These are phyloP conservation scores for Temnothorax ravouxi DNA, from an alignment of 2,888 invertebrate genomes.

Conservation along the genomic window DNA sequence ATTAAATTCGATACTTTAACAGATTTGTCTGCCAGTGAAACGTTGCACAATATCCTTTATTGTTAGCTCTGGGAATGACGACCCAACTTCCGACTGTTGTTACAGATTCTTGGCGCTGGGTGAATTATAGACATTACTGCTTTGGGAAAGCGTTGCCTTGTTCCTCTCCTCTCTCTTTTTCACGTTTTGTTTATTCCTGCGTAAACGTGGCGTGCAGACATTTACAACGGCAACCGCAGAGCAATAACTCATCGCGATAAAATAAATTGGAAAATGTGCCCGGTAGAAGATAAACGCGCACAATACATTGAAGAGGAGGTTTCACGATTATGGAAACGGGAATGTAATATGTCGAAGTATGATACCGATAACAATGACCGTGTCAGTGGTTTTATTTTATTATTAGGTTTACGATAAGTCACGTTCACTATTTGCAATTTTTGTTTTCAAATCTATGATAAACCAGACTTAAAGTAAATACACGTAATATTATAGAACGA, in stretches of 20 bases:
- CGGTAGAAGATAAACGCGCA: slow-evolving; percentile 23
- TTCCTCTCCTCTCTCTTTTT: not conserved
- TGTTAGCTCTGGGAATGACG: not conserved
- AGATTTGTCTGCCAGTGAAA: slow-evolving; percentile 38
- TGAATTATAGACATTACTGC: slow-evolving; percentile 21
- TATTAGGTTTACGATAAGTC: not conserved
- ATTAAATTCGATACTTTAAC: too few relatives aligned
- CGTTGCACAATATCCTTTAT: not conserved
- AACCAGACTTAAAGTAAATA: not conserved
- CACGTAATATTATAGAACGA: not conserved
- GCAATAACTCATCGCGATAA: slow-evolving; percentile 40
- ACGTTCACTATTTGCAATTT: not conserved
- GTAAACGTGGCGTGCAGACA: slow-evolving; percentile 36
- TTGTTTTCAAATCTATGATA: not conserved
- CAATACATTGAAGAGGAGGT: not conserved
- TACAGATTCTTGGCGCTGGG: slow-evolving; percentile 20
- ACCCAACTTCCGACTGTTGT: slow-evolving; percentile 38
- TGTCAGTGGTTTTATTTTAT: slow-evolving; percentile 1
- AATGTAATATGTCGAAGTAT: slow-evolving; percentile 16
- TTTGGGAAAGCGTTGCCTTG: not conserved
- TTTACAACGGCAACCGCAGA: slow-evolving; percentile 10
- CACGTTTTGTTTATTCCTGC: slow-evolving; percentile 50
- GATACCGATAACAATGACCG: not conserved
- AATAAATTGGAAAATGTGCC: slow-evolving; percentile 38
- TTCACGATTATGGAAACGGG: slow-evolving; percentile 12